These are phyloP conservation scores for Tangara arthus DNA, from an alignment of 2,797 vertebrate genomes.

Conservation along the genomic window DNA sequence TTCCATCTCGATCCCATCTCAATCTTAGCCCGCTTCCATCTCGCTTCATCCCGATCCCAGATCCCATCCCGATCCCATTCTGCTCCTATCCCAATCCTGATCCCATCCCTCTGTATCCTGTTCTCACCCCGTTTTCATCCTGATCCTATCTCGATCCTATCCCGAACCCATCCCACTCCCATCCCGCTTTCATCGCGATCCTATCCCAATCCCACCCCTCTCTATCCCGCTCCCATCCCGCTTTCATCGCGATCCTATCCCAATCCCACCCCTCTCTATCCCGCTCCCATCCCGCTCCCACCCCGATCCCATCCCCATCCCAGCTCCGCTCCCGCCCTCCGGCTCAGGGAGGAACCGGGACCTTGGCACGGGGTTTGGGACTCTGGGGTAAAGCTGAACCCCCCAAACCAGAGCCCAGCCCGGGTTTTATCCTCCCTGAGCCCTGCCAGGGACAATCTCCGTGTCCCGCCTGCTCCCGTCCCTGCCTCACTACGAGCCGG, in stretches of 20 bases:
- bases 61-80: no score
- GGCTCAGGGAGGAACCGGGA: background rate
- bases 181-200: rapidly evolving
- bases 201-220: background rate
- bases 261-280: no score
- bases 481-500: rapidly evolving
- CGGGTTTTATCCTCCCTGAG: background rate
- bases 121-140: rapidly evolving
- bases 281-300: no score
- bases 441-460: background rate
- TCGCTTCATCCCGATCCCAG: rapidly evolving
- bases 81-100: rapidly evolving
- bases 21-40: no score
- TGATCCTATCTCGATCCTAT: rapidly evolving
- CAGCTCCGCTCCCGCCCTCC: background rate
- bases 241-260: background rate
- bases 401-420: background rate
- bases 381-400: background rate
- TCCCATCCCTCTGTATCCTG: no score
- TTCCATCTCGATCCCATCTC: no score
- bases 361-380: background rate
- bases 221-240: no score
- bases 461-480: background rate
- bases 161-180: rapidly evolving
- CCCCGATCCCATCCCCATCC: background rate